Conservation (phyloP, 2,113 vertebrate genomes). For the Halichoerus grypus region DNA sequence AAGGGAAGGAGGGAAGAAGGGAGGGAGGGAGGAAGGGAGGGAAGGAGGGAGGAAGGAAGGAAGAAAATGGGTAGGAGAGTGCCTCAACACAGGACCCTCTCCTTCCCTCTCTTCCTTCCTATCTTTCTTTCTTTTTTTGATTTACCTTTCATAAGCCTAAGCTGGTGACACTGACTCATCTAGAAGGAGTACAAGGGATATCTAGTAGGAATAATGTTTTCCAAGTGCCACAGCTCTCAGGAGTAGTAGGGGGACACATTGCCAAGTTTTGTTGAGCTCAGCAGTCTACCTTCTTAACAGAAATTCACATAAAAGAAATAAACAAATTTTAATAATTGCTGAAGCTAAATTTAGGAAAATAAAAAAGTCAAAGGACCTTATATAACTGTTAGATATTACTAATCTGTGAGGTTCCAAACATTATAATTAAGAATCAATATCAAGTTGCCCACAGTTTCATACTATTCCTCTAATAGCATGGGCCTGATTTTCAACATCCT, state of each 20-base stretch:
- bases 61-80: neutral
- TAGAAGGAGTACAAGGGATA: neutral
- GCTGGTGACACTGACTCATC: neutral
- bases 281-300: neutral
- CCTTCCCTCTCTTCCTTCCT: neutral
- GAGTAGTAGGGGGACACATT: neutral
- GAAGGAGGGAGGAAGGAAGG: neutral
- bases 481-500: neutral
- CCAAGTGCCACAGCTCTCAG: fast-evolving
- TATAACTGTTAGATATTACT: neutral
- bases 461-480: too few species aligned
- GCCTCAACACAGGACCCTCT: neutral
- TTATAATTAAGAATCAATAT: neutral
- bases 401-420: neutral
- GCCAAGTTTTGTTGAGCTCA: neutral
- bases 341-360: neutral
- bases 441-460: neutral
- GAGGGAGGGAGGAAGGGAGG: neutral
- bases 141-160: neutral
- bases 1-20: too few species aligned
- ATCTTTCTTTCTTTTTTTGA: neutral
- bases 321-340: neutral
- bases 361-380: neutral
- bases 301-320: neutral
- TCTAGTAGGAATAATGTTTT: neutral